Evolutionary conservation across 2,113 vertebrate species (phyloP).

Genomic region (Dipodomys spectabilis): DNA sequence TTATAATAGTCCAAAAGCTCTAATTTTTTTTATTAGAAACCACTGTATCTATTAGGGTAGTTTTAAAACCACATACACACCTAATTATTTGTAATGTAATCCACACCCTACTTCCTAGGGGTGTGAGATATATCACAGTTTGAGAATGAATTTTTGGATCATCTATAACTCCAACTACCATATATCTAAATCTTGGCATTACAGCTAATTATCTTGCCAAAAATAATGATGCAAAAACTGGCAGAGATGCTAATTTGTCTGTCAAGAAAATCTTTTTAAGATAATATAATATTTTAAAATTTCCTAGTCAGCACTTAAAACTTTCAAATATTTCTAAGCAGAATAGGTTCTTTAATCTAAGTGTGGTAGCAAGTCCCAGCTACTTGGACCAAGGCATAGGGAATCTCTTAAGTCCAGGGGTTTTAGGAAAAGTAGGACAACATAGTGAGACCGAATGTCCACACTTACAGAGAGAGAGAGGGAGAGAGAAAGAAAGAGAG

Average conservation of each 20-base stretch:
- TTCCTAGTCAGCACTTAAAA: slow-evolving; percentile 80
- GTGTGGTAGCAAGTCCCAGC: neutral
- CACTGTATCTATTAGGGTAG: slow-evolving; percentile 41
- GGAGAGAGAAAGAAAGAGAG: neutral
- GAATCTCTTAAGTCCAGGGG: neutral
- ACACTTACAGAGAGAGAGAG: neutral
- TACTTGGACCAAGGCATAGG: neutral
- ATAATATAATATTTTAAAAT: slow-evolving; percentile 79
- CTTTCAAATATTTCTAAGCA: slow-evolving; percentile 70
- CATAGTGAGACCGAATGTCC: neutral
- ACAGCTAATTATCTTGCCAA: slow-evolving; percentile 79
- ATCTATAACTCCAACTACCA: slow-evolving; percentile 74
- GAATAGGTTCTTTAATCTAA: slow-evolving; percentile 1
- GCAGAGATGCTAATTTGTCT: slow-evolving; percentile 78
- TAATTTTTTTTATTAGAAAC: slow-evolving; percentile 52
- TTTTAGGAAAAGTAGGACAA: neutral
- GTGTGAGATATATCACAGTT: slow-evolving; percentile 72
- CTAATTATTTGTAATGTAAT: slow-evolving; percentile 74
- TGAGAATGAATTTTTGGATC: slow-evolving; percentile 80
- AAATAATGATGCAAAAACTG: slow-evolving; percentile 82
- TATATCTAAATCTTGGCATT: slow-evolving; percentile 78
- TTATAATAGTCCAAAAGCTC: slow-evolving; percentile 36
- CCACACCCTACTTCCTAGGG: slow-evolving; percentile 56
- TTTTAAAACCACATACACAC: slow-evolving; percentile 61
- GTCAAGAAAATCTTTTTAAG: slow-evolving; percentile 78